Evolutionary conservation across 2,797 vertebrate species (phyloP), one percentile per base, ranked within the genome.

Genomic region (Caiman crocodilus): DNA sequence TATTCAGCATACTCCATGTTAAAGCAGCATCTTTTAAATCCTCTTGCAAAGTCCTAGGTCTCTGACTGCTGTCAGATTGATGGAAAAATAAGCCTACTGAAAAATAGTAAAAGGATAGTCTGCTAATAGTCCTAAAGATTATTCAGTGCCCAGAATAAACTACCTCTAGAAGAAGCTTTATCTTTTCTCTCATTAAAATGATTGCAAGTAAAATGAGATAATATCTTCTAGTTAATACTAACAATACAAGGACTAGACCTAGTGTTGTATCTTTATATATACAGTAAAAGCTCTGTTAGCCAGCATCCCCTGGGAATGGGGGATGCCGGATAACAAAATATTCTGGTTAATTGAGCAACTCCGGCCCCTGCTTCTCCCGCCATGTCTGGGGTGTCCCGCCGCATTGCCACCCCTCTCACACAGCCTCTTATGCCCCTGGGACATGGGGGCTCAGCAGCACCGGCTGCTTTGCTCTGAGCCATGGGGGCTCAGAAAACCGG

Each of bases 41-140:
- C 3, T 90, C 77, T 95, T 84, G 88, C 90, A 60, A 42, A 94
- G 21, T 60, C 26, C 42, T 91, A 93, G 94, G 61, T 61, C 76
- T 85, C 83, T 95, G 35, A 69, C 85, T 88, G 56, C 78, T 85
- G 10, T 3, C 7, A 87, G 87, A 90, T 76, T 95, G 84, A 96
- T 97, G 83, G 96, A 50, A 50, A 50, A 88, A 94, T 96, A 95
- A 95, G 14, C 73, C 87, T 88, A 75, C 50, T 95, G 93, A 95
- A 78, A 92, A 92, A 95, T 30, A 79, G 57, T 6, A 87, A 88
- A 79, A 16, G 57, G 61, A 73, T 89, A 87, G 55, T 81, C 14
- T 88, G 89, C 79, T 90, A 93, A 76, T 82, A 92, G 63, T 84
- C 60, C 78, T 42, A 95, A 90, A 73, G n/a, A 89, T 74, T 75